Percentiles rank a stretch among this genome's conserved stretches.
phyloP scores from a whole-genome alignment of 2,797 vertebrate species.

The Chloroceryle amazona region DNA sequence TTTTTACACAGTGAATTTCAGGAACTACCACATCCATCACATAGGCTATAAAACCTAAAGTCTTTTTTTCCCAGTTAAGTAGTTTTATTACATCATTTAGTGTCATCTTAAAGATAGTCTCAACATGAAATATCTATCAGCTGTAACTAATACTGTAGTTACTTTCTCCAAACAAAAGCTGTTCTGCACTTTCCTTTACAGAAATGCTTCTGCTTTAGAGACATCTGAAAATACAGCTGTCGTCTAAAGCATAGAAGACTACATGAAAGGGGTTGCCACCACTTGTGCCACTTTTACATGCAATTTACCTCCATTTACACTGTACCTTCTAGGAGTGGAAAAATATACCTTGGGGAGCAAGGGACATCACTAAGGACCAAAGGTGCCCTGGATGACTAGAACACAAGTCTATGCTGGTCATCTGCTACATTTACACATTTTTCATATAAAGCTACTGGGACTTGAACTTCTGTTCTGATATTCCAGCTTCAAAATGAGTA shows the following conservation, averaged over 20 bases:
- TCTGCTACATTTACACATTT: neutral
- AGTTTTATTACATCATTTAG: neutral
- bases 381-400: neutral
- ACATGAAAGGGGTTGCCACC: neutral
- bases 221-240: neutral
- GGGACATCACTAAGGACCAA: neutral
- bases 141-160: neutral
- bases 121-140: neutral
- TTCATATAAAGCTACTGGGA: neutral
- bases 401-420: neutral
- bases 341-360: neutral
- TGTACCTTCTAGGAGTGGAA: neutral
- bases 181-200: neutral
- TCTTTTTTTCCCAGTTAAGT: neutral
- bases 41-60: neutral
- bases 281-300: neutral
- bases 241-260: neutral
- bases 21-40: neutral
- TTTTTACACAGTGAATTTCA: neutral
- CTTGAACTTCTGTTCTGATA: neutral
- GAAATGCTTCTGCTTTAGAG: neutral
- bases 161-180: neutral
- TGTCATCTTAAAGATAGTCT: neutral
- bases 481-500: neutral
- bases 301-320: neutral